phyloP scores from a whole-genome alignment of 2,113 vertebrate genomes.

The Thymallus thymallus region DNA sequence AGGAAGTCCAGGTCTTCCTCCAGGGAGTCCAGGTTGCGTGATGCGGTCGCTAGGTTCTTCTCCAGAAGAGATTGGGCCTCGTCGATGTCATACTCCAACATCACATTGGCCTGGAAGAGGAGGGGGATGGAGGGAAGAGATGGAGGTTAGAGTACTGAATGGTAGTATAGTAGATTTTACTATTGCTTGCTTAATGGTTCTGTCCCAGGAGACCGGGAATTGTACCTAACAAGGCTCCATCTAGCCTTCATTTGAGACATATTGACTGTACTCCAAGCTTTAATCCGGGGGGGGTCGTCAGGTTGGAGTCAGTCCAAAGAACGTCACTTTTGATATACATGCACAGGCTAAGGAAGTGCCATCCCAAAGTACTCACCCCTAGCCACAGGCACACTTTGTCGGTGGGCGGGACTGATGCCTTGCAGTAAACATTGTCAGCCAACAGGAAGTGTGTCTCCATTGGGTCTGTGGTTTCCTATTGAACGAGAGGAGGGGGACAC shows the following conservation, averaged over 20 bases:
- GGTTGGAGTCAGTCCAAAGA: too few species aligned
- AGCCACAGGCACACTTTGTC: constrained; percentile 98
- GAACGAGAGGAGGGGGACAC: background rate
- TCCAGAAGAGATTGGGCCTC: constrained; percentile 93
- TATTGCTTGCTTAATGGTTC: too few species aligned
- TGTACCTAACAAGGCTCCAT: too few species aligned
- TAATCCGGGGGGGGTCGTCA: too few species aligned
- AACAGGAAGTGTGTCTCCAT: constrained; percentile 95
- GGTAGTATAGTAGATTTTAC: background rate
- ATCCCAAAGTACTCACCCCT: constrained; percentile 82
- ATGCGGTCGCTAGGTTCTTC: constrained; percentile 92
- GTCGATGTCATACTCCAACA: constrained; percentile 98
- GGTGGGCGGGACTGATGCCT: constrained; percentile 92
- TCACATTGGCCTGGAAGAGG: constrained; percentile 87
- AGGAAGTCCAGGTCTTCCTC: constrained; percentile 96
- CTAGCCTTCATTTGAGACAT: too few species aligned
- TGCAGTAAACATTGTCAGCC: constrained; percentile 96
- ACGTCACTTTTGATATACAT: too few species aligned
- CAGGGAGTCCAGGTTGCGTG: constrained; percentile 90
- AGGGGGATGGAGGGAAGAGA: background rate
- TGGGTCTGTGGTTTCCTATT: constrained; percentile 85
- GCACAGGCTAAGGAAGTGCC: too few species aligned
- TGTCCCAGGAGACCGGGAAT: too few species aligned
- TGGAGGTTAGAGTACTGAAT: background rate
- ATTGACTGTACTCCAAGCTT: too few species aligned